Conservation (phyloP, 2,113 vertebrate genomes). For the Cynopterus brachyotis region DNA sequence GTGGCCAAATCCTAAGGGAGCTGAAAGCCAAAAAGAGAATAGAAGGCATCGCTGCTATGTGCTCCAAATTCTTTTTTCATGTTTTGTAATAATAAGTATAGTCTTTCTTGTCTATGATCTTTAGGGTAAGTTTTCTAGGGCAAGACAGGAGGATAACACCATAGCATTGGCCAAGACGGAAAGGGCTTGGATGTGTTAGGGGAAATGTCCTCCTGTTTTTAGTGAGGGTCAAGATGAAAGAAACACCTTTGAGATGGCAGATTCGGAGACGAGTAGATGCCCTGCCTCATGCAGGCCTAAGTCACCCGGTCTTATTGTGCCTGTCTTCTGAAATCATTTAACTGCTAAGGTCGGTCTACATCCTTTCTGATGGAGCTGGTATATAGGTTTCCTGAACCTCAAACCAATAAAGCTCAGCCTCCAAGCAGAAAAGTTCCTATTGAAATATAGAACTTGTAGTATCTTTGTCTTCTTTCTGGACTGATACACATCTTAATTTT, state of each 20-base stretch:
- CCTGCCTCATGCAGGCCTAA: background rate
- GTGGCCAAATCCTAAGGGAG: background rate
- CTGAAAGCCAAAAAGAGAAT: background rate
- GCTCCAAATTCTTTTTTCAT: background rate
- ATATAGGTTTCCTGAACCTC: background rate
- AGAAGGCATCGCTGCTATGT: background rate
- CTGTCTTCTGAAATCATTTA: conserved; percentile 59
- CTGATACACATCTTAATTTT: background rate
- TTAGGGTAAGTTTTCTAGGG: background rate
- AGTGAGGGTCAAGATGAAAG: background rate
- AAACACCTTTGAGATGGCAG: background rate
- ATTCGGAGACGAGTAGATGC: background rate
- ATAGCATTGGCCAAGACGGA: background rate
- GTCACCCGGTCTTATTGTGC: background rate
- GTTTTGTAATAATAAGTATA: background rate
- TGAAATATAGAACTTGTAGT: background rate
- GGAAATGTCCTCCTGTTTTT: background rate
- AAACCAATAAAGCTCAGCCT: background rate
- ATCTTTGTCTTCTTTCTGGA: background rate
- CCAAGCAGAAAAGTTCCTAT: background rate
- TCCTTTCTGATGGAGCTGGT: background rate
- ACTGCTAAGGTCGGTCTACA: background rate
- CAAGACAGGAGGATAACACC: background rate
- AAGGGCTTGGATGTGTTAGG: background rate
- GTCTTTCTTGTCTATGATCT: background rate